These are phyloP conservation scores for Chromis chromis DNA, from an alignment of 2,797 vertebrate genomes.

Conservation along the genomic window DNA sequence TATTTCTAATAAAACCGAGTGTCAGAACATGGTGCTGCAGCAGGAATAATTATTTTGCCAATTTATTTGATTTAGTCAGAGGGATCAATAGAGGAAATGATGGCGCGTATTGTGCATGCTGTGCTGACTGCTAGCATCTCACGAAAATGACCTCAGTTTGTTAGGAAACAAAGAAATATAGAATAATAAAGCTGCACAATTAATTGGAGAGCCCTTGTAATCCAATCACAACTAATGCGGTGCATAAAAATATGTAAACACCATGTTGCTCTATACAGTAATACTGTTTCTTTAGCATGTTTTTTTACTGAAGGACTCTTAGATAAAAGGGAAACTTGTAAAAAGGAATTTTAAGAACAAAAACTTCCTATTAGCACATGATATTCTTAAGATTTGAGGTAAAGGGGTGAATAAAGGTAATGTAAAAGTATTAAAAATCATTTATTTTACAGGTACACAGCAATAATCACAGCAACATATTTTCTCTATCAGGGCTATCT, in stretches of 20 bases:
- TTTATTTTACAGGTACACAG: too few species aligned
- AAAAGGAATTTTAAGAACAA: background rate
- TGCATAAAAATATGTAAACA: slow-evolving; percentile 5
- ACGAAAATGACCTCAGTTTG: slow-evolving; percentile 7
- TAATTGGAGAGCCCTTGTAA: background rate
- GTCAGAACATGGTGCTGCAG: slow-evolving; percentile 20
- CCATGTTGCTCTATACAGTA: background rate
- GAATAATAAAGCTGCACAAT: background rate
- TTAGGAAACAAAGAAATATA: slow-evolving; percentile 4
- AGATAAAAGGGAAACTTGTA: background rate
- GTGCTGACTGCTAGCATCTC: slow-evolving; percentile 23
- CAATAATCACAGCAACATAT: too few species aligned
- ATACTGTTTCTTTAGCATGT: background rate
- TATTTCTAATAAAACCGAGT: slow-evolving; percentile 45
- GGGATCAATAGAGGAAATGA: slow-evolving; percentile 32
- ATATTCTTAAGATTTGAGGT: background rate
- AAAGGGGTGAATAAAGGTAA: background rate
- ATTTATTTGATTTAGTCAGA: slow-evolving; percentile 43
- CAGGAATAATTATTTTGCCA: slow-evolving; percentile 39
- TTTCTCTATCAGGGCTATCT: background rate
- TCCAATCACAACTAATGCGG: background rate
- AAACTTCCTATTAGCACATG: background rate
- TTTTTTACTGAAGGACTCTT: background rate
- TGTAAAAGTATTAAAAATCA: background rate
- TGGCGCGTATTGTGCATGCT: background rate